Evolutionary conservation across 2,888 invertebrate species (phyloP).

Genomic region (Mesorhabditis sp.): DNA sequence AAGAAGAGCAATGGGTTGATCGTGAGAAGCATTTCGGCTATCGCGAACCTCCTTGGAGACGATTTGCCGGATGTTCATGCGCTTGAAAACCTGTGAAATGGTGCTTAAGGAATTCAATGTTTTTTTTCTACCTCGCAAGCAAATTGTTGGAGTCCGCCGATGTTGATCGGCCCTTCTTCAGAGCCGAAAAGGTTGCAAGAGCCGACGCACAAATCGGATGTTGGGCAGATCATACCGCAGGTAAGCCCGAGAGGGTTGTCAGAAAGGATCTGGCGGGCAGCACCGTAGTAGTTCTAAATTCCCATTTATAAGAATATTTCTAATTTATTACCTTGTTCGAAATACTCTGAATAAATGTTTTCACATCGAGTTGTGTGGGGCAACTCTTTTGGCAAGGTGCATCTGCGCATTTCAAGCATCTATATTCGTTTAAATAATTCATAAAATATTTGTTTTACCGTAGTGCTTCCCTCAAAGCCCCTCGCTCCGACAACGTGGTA

Average conservation of each 20-base stretch:
- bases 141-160: constrained; percentile 94
- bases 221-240: constrained; percentile 97
- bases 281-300: constrained; percentile 88
- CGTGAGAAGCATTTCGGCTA: constrained; percentile 44
- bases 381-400: constrained; percentile 80
- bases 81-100: constrained; percentile 69
- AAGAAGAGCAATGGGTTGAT: constrained; percentile 71
- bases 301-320: too few relatives aligned
- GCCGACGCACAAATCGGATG: constrained; percentile 94
- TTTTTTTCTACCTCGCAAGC: constrained; percentile 78
- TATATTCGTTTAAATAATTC: constrained; percentile 13
- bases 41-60: constrained; percentile 68
- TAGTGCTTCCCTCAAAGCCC: constrained; percentile 70
- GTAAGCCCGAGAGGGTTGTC: constrained; percentile 93
- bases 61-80: constrained; percentile 86
- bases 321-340: constrained; percentile 74
- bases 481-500: constrained; percentile 90
- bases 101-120: not conserved
- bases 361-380: constrained; percentile 93
- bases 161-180: constrained; percentile 96
- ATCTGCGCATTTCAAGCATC: constrained; percentile 54
- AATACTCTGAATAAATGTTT: constrained; percentile 92
- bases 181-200: constrained; percentile 80
- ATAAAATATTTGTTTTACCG: not conserved
- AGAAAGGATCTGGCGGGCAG: constrained; percentile 86